phyloP scores from a whole-genome alignment of 2,888 invertebrate species.

The Reticulitermes lucifugus region DNA sequence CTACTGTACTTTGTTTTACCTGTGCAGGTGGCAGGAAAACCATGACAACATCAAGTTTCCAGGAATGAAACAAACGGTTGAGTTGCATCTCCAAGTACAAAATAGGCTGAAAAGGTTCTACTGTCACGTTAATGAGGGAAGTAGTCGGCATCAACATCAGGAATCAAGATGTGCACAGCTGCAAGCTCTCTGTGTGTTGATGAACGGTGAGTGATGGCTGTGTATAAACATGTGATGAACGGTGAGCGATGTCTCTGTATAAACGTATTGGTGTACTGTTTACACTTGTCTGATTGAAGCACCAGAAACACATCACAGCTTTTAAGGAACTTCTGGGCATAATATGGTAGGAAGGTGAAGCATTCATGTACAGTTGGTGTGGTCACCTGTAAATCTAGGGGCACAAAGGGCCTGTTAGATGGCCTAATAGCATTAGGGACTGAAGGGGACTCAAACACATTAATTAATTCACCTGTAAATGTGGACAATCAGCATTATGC shows the following conservation, averaged over 20 bases:
- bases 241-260: not conserved
- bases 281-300: too few species aligned
- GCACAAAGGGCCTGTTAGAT: too few species aligned
- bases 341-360: too few species aligned
- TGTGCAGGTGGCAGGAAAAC: constrained; percentile 8
- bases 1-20: not conserved
- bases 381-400: too few species aligned
- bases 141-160: not conserved
- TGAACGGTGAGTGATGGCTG: not conserved
- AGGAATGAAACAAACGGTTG: constrained; percentile 12
- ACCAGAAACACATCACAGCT: too few species aligned
- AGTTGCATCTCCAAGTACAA: not conserved
- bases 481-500: too few species aligned
- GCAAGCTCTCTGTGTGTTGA: not conserved
- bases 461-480: too few species aligned
- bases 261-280: too few species aligned
- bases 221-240: not conserved
- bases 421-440: too few species aligned
- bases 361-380: too few species aligned
- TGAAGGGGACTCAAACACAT: too few species aligned
- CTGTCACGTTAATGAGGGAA: not conserved
- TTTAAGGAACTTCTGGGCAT: too few species aligned
- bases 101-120: constrained; percentile 1
- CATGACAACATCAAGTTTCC: constrained; percentile 14
- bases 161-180: constrained; percentile 10